phyloP scores from a whole-genome alignment of 2,888 invertebrate species.

The Slavum lentiscoides region DNA sequence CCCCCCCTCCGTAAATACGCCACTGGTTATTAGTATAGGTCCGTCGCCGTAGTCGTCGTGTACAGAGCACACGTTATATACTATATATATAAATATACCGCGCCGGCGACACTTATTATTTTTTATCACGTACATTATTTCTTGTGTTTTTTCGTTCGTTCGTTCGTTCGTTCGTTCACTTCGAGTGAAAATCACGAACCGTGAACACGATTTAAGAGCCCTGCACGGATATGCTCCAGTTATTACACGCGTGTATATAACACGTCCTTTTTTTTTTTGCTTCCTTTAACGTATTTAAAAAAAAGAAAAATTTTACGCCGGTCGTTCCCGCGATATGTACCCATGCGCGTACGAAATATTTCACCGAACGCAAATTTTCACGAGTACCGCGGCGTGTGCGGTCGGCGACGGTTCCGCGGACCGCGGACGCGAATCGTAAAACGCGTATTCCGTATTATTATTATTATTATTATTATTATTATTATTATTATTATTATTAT shows the following conservation, averaged over 20 bases:
- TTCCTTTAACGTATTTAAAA: too few relatives aligned
- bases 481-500: too few relatives aligned
- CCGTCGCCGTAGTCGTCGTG: background rate
- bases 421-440: slow-evolving; percentile 20
- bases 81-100: background rate
- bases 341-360: too few relatives aligned
- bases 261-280: too few relatives aligned
- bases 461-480: too few relatives aligned
- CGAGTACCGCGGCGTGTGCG: too few relatives aligned
- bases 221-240: slow-evolving; percentile 43
- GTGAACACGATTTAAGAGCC: slow-evolving; percentile 45
- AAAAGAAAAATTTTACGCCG: too few relatives aligned
- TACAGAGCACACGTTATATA: background rate
- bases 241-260: background rate
- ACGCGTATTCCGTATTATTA: too few relatives aligned
- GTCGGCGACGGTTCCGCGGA: background rate
- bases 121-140: too few relatives aligned
- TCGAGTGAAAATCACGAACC: slow-evolving; percentile 38
- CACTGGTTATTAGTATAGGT: background rate
- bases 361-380: too few relatives aligned
- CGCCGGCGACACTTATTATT: background rate
- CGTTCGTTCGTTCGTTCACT: background rate
- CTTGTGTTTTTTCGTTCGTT: background rate
- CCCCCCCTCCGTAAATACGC: too few relatives aligned
- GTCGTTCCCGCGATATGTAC: too few relatives aligned